Percentiles rank a stretch among this genome's conserved stretches.
Evolutionary conservation across 1,140 invertebrate species (phyloP).

Genomic region (Macrobrachium rosenbergii): DNA sequence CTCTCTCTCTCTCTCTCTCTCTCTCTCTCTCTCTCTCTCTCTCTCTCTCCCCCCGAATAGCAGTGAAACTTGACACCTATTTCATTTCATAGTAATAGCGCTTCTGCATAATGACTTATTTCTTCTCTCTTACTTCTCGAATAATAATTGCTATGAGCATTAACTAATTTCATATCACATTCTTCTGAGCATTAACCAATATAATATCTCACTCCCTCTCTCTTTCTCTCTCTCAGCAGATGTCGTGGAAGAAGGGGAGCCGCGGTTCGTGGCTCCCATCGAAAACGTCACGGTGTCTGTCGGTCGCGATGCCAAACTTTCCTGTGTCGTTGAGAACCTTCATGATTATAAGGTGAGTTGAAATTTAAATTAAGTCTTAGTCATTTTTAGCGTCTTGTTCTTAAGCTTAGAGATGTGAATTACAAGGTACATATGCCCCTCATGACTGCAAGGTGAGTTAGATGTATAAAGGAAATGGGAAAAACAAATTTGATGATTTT

Average conservation of each 20-base stretch:
- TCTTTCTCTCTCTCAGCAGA: background rate
- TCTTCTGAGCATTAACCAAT: background rate
- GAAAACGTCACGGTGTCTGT: constrained; percentile 47
- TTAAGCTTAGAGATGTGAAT: too few species aligned
- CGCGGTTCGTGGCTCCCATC: constrained; percentile 36
- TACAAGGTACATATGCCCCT: too few species aligned
- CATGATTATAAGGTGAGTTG: constrained; percentile 25
- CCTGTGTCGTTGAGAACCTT: constrained; percentile 46
- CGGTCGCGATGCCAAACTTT: constrained; percentile 37
- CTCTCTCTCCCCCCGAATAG: too few species aligned
- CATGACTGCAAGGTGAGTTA: too few species aligned
- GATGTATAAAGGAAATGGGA: too few species aligned
- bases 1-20: too few species aligned
- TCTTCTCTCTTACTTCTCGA: background rate
- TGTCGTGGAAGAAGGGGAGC: constrained; percentile 6
- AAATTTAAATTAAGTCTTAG: too few species aligned
- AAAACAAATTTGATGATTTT: too few species aligned
- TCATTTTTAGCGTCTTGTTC: too few species aligned
- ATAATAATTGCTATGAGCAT: background rate
- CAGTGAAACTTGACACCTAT: too few species aligned
- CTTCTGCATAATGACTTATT: background rate
- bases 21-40: too few species aligned
- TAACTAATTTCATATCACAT: background rate
- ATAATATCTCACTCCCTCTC: background rate
- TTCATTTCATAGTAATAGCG: background rate